Base-by-base conservation (phyloP, 2,113 vertebrate genomes). In the Nannospalax galili region DNA sequence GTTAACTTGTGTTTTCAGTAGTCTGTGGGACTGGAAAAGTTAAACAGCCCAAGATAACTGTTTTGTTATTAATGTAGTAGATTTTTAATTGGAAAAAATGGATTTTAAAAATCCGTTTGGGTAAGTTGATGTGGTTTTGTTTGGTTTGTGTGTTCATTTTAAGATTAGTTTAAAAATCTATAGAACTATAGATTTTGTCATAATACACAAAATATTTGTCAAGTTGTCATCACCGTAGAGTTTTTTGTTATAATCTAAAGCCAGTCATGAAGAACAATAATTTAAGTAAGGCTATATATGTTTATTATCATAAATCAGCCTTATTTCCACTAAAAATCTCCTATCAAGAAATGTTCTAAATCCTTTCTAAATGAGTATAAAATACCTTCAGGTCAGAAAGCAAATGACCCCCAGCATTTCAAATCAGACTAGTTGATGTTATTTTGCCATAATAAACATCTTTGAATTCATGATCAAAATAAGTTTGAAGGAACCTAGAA, bases 11-110 rank as follows among this genome's bases (percentile, higher is more conserved):
- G 56, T 67, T 70, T 84, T 90, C 52, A 22, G 35, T 94, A 87
- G 95, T 79, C 73, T 77, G 86, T 91, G 91, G 84, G 28, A 82
- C 79, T 92, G 81, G 77, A 94, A 91, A 72, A 93, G 24, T 81
- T 93, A 45, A n/a, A 48, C 5, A 69, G 9, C 2, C 0, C 58
- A 30, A 92, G 67, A 69, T 35, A 45, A n/a, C 65, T 65, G 89
- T 97, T 95, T 96, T 91, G 81, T 92, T 72, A 86, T 84, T 96
- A 30, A 85, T 93, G 87, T 37, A 93, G 22, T 81, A 74, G 35
- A 58, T 5, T 4, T 84, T 40, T 84, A 22, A 84, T 48, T 67
- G 60, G 10, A 28, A 81, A 91, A 89, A 64, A 35, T 7, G 2
- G 32, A 77, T 48, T 45, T 80, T 40, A 56, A 74, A 24, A 58